A percentile compares a stretch with the other conserved stretches of the same genome.
phyloP scores from a whole-genome alignment of 1,140 invertebrate genomes.

The Drosophila pandora region DNA sequence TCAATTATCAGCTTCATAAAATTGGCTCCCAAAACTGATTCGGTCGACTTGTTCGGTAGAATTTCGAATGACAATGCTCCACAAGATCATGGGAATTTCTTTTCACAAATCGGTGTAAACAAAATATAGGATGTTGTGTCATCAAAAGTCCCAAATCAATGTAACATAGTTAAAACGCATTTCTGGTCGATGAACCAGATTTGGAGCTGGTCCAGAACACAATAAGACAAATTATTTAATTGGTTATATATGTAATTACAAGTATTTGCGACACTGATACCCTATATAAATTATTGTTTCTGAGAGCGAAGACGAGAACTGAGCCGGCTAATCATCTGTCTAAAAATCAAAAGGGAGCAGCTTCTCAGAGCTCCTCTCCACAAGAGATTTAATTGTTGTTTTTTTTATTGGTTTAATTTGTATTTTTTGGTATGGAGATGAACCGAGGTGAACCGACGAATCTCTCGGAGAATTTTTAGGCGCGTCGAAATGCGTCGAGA shows the following conservation, averaged over 20 bases:
- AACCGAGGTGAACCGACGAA: conserved; percentile 56
- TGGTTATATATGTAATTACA: conserved; percentile 69
- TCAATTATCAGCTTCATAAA: conserved; percentile 38
- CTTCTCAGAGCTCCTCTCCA: conserved; percentile 30
- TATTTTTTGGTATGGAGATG: conserved; percentile 23
- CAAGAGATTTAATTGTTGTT: conserved; percentile 16
- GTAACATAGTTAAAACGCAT: not conserved
- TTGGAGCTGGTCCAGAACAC: conserved; percentile 20
- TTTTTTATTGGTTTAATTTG: conserved; percentile 13
- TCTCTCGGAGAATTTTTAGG: conserved; percentile 57
- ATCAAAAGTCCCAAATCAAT: conserved; percentile 17
- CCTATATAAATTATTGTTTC: conserved; percentile 35
- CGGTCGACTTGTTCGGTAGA: conserved; percentile 39
- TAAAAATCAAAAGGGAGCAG: conserved; percentile 68
- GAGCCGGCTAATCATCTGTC: conserved; percentile 47
- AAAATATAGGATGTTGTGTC: conserved; percentile 6
- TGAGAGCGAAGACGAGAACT: conserved; percentile 30
- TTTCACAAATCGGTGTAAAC: conserved; percentile 24
- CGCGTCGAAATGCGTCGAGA: conserved; percentile 3
- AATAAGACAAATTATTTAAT: conserved; percentile 64
- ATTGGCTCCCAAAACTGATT: conserved; percentile 32
- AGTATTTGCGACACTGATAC: conserved; percentile 49
- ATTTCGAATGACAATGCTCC: conserved; percentile 40
- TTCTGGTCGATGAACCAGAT: conserved; percentile 31
- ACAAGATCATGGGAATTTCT: conserved; percentile 37